phyloP scores from a whole-genome alignment of 2,113 vertebrate species.

The Typhlomys cinereus region DNA sequence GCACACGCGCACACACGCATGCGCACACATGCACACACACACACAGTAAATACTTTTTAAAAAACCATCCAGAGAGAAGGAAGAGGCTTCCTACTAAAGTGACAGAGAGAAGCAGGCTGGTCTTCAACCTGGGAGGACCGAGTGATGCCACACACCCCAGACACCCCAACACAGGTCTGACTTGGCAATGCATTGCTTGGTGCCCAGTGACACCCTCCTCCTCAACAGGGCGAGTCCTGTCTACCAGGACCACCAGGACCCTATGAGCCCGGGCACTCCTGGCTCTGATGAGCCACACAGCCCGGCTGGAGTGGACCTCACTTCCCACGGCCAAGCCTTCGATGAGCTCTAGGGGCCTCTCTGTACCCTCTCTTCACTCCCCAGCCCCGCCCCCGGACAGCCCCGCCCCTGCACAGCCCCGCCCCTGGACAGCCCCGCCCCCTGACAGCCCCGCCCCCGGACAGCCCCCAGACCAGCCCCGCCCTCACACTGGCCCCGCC shows the following conservation, averaged over 20 bases:
- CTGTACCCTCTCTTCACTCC: too few relatives aligned
- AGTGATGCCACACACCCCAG: background rate
- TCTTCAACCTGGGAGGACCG: too few relatives aligned
- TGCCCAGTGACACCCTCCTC: background rate
- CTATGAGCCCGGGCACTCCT: background rate
- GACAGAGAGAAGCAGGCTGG: background rate
- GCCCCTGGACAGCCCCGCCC: too few relatives aligned
- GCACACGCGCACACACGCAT: too few relatives aligned
- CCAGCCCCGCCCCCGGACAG: too few relatives aligned
- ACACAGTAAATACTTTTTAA: background rate
- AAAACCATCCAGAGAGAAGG: background rate
- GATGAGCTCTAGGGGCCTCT: background rate
- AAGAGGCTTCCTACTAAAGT: background rate
- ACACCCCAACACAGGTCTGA: too few relatives aligned
- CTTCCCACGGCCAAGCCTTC: background rate
- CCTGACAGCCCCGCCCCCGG: too few relatives aligned
- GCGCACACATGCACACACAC: background rate
- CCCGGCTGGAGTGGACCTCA: background rate
- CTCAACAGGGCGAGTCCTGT: background rate
- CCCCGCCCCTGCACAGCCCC: slow-evolving; percentile 77
- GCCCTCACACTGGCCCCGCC: too few relatives aligned
- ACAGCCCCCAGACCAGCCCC: too few relatives aligned
- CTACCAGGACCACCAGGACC: background rate
- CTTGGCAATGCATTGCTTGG: too few relatives aligned
- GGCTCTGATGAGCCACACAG: background rate